Conservation (phyloP, 2,888 invertebrate genomes). For the Chrysolina haemoptera region DNA sequence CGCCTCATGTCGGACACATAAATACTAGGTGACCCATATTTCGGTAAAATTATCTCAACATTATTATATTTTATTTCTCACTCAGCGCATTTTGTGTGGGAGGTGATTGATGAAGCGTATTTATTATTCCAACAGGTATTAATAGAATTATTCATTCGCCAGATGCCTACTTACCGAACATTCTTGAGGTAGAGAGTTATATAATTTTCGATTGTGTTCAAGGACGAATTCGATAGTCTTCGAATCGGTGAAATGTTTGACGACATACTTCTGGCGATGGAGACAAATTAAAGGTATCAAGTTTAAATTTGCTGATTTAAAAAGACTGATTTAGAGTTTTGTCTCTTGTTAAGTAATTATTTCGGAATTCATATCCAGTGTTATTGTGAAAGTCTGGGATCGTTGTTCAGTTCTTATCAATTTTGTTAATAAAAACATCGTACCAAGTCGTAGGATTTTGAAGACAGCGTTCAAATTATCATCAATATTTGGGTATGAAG, state of each 20-base stretch:
- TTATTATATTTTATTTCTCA: slow-evolving; percentile 21
- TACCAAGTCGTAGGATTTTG: no score
- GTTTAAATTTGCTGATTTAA: no score
- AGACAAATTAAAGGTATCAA: no score
- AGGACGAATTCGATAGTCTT: slow-evolving; percentile 12
- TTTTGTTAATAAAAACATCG: no score
- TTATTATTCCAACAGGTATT: slow-evolving; percentile 32
- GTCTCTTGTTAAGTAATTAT: no score
- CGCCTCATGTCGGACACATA: neutral
- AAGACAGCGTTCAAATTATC: no score
- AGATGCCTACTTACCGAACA: slow-evolving; percentile 20
- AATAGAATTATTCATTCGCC: slow-evolving; percentile 25
- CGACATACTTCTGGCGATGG: neutral
- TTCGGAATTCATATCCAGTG: no score
- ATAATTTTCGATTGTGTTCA: slow-evolving; percentile 18
- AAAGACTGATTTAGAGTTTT: no score
- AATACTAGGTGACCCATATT: slow-evolving; percentile 15
- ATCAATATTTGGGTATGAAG: no score
- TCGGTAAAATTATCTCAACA: slow-evolving; percentile 14
- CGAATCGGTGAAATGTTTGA: neutral
- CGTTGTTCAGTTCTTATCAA: no score
- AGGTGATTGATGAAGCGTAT: slow-evolving; percentile 26
- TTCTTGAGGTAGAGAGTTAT: slow-evolving; percentile 20
- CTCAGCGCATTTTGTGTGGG: slow-evolving; percentile 18
- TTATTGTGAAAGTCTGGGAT: no score